Percentiles rank a stretch among this genome's conserved stretches.
Conservation (phyloP, 2,888 invertebrate genomes). For the Mythimna loreyi region DNA sequence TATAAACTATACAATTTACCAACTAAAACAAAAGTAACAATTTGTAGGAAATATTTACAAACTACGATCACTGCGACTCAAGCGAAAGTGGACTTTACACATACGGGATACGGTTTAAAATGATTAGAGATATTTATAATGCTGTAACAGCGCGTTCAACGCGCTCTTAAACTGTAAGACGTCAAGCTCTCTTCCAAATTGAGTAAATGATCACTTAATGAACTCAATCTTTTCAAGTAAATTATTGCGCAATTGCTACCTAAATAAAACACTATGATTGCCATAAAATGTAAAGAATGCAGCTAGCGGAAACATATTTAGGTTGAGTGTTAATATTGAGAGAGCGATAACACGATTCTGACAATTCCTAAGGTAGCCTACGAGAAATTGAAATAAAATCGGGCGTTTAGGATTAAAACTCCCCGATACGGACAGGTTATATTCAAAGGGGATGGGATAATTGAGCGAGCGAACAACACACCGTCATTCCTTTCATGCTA, state of each 20-base stretch:
- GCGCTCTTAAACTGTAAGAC: too few relatives aligned
- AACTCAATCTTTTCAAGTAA: not conserved
- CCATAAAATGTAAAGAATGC: not conserved
- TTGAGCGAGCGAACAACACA: too few relatives aligned
- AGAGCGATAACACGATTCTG: not conserved
- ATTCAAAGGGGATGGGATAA: too few relatives aligned
- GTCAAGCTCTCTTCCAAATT: not conserved
- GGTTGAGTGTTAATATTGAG: not conserved
- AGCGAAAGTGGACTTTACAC: conserved; percentile 7
- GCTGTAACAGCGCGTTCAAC: too few relatives aligned
- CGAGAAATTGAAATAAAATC: not conserved
- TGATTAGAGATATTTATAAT: not conserved
- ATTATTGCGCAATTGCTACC: not conserved
- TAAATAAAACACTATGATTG: not conserved
- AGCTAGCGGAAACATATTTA: not conserved
- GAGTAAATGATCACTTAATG: not conserved
- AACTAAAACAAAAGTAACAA: conserved; percentile 19
- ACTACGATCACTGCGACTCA: not conserved
- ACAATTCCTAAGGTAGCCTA: too few relatives aligned
- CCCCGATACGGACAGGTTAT: not conserved
- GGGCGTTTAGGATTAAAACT: too few relatives aligned
- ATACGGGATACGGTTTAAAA: conserved; percentile 13
- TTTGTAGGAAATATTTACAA: conserved; percentile 13
- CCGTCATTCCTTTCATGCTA: too few relatives aligned
- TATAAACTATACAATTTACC: conserved; percentile 44